Conservation (phyloP, 2,797 vertebrate species). For the Etheostoma nigrum region DNA sequence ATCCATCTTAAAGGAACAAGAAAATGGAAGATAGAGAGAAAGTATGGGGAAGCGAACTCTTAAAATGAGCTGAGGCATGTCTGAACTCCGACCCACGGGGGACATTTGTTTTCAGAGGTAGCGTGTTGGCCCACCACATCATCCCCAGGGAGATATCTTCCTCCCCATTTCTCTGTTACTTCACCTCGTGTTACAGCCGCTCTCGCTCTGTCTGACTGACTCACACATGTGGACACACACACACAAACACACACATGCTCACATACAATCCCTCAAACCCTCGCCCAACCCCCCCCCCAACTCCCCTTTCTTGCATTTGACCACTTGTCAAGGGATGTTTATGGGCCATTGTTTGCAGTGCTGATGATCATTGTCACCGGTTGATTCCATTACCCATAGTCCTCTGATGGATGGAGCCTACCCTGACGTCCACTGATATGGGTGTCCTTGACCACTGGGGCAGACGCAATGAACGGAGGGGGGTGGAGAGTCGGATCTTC, state of each 20-base stretch:
- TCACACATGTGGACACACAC: conserved; percentile 37
- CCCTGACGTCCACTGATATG: conserved; percentile 82
- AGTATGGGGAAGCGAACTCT: conserved; percentile 34
- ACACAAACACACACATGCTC: conserved; percentile 24
- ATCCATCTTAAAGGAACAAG: conserved; percentile 10
- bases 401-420: conserved; percentile 84
- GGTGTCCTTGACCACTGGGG: conserved; percentile 85
- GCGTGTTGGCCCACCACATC: conserved; percentile 42
- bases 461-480: conserved; percentile 58
- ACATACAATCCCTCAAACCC: conserved; percentile 46
- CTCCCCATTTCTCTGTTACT: conserved; percentile 61
- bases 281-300: conserved; percentile 53
- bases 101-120: conserved; percentile 66
- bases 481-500: conserved; percentile 25
- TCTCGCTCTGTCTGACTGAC: conserved; percentile 49
- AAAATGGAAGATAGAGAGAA: conserved; percentile 30
- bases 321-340: conserved; percentile 86
- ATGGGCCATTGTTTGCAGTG: conserved; percentile 86
- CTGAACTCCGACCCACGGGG: conserved; percentile 64
- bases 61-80: conserved; percentile 52
- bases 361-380: conserved; percentile 88
- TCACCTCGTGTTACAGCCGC: conserved; percentile 58
- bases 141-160: conserved; percentile 55
- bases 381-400: conserved; percentile 85
- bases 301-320: conserved; percentile 66